phyloP scores from a whole-genome alignment of 53 echinoderm and acorn worm genomes.

The Holothuria leucospilota region DNA sequence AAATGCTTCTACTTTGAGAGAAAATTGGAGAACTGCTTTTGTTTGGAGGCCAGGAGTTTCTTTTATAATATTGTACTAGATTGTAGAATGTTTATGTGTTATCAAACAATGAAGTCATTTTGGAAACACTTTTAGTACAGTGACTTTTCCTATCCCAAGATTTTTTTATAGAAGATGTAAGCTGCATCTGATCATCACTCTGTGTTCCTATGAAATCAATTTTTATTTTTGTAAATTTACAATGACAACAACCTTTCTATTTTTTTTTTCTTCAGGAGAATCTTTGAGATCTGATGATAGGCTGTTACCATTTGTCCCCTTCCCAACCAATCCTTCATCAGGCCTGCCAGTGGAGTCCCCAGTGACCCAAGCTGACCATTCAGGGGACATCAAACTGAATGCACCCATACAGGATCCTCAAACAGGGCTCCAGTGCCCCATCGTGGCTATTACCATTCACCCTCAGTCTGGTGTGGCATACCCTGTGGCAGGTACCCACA shows the following conservation, averaged over 20 bases:
- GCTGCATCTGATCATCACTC: no score
- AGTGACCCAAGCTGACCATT: conserved; percentile 72
- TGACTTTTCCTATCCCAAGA: no score
- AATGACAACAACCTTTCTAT: no score
- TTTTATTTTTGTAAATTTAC: not conserved
- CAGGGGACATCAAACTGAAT: conserved; percentile 85
- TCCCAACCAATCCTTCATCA: conserved; percentile 79
- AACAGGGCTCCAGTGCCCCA: conserved; percentile 91
- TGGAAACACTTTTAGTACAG: no score
- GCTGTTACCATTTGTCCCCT: conserved; percentile 89
- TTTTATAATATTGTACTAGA: no score
- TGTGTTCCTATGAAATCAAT: no score
- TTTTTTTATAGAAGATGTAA: no score
- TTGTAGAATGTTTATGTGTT: no score
- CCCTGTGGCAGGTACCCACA: conserved; percentile 95
- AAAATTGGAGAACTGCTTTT: no score
- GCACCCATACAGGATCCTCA: conserved; percentile 81
- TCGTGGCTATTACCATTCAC: conserved; percentile 92
- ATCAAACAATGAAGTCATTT: no score
- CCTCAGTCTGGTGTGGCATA: conserved; percentile 96
- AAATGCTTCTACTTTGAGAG: no score
- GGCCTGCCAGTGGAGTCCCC: conserved; percentile 74
- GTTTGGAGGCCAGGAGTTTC: no score
- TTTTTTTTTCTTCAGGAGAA: conserved; percentile 75
- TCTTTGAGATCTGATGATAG: conserved; percentile 83